phyloP scores from a whole-genome alignment of 2,888 invertebrate species.

The Tachina fera region DNA sequence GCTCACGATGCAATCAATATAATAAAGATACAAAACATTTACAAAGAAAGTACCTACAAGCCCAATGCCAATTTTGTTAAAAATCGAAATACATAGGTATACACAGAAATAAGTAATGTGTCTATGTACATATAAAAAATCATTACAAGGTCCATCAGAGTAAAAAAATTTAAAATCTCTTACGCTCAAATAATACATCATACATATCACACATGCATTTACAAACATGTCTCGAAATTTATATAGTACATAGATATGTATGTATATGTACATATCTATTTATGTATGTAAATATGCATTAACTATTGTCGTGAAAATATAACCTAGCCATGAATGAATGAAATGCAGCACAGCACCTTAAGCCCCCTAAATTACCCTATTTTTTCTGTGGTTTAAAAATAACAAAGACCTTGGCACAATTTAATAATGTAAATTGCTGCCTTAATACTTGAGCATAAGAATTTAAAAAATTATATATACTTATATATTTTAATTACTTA shows the following conservation, averaged over 20 bases:
- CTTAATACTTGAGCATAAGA: background rate
- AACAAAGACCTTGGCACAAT: constrained; percentile 71
- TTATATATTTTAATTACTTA: constrained; percentile 32
- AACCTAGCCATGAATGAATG: constrained; percentile 16
- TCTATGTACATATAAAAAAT: constrained; percentile 50
- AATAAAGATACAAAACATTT: constrained; percentile 14
- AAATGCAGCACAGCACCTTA: constrained; percentile 16
- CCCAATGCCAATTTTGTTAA: background rate
- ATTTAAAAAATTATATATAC: constrained; percentile 6
- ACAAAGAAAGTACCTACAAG: background rate
- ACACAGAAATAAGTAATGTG: constrained; percentile 15
- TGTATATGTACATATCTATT: background rate
- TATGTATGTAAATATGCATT: background rate
- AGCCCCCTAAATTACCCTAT: constrained; percentile 56
- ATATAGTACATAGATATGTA: background rate
- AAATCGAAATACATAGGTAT: constrained; percentile 35
- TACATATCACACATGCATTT: constrained; percentile 34
- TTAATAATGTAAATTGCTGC: constrained; percentile 53
- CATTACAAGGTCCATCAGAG: constrained; percentile 63
- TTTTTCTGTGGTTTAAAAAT: constrained; percentile 32
- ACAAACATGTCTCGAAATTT: background rate
- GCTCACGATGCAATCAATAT: constrained; percentile 40
- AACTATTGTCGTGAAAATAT: constrained; percentile 7
- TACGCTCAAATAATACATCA: constrained; percentile 64
- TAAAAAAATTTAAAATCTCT: constrained; percentile 56